Evolutionary conservation across 2,797 vertebrate species (phyloP).

Genomic region (Lepilemur ruficaudatus): DNA sequence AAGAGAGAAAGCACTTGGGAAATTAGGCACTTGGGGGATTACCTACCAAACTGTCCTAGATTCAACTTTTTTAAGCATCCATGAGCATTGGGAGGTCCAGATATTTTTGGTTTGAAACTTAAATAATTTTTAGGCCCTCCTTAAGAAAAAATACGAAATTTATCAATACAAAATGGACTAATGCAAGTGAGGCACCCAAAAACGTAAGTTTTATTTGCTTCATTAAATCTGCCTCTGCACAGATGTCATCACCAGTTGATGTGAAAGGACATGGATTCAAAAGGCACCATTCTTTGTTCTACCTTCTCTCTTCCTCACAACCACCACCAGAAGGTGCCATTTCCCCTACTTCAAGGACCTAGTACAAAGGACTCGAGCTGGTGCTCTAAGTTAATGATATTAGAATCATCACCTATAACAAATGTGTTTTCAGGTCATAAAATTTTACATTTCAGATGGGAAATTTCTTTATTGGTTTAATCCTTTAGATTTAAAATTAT

Average conservation of each 20-base stretch:
- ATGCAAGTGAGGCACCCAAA: not conserved
- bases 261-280: not conserved
- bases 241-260: not conserved
- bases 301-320: not conserved
- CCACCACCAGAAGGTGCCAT: not conserved
- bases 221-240: not conserved
- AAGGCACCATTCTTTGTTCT: not conserved
- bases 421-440: not conserved
- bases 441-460: not conserved
- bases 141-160: not conserved
- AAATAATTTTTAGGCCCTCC: not conserved
- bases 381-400: not conserved
- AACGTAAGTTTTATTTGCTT: not conserved
- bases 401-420: not conserved
- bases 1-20: not conserved
- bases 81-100: not conserved
- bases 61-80: not conserved
- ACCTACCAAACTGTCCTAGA: not conserved
- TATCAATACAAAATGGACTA: not conserved
- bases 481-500: not conserved
- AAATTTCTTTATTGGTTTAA: constrained; percentile 5
- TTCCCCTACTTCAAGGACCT: not conserved
- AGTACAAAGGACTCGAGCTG: not conserved
- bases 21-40: not conserved
- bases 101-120: constrained; percentile 14